Evolutionary conservation across 2,113 vertebrate genomes (phyloP).

Genomic region (Sarotherodon lohbergeri): DNA sequence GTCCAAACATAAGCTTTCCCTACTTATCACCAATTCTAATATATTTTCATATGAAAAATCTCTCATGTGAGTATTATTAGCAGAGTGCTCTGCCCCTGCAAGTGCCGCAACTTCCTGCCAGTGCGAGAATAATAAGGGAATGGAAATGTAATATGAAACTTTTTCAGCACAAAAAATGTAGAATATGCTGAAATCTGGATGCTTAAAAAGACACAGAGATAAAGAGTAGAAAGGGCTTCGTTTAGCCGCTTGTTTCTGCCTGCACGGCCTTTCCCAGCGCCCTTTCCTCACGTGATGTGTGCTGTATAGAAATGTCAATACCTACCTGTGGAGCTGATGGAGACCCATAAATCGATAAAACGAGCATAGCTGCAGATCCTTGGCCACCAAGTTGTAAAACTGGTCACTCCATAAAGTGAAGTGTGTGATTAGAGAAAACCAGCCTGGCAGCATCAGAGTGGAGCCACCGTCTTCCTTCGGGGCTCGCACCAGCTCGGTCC

Average conservation of each 20-base stretch:
- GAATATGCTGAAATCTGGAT: neutral
- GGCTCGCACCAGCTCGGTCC: neutral
- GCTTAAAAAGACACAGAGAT: neutral
- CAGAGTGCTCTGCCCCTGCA: neutral
- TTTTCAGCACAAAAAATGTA: neutral
- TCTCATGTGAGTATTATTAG: neutral
- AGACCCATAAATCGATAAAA: slow-evolving; percentile 39
- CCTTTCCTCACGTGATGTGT: neutral
- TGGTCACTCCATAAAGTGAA: slow-evolving; percentile 51
- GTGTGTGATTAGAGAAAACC: slow-evolving; percentile 43
- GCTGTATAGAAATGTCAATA: slow-evolving; percentile 32
- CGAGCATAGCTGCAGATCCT: neutral
- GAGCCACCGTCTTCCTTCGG: neutral
- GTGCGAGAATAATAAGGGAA: neutral
- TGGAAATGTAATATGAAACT: neutral
- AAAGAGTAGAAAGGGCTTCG: neutral
- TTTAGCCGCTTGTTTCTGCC: neutral
- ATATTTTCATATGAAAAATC: neutral
- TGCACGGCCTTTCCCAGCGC: neutral
- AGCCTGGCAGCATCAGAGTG: neutral
- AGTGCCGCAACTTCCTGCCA: neutral
- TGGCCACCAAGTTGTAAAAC: slow-evolving; percentile 30
- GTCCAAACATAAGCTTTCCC: neutral
- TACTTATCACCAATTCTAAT: neutral
- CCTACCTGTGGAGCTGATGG: slow-evolving; percentile 45